phyloP scores from a whole-genome alignment of 2,888 invertebrate species.

The Caenorhabditis drosophilae region DNA sequence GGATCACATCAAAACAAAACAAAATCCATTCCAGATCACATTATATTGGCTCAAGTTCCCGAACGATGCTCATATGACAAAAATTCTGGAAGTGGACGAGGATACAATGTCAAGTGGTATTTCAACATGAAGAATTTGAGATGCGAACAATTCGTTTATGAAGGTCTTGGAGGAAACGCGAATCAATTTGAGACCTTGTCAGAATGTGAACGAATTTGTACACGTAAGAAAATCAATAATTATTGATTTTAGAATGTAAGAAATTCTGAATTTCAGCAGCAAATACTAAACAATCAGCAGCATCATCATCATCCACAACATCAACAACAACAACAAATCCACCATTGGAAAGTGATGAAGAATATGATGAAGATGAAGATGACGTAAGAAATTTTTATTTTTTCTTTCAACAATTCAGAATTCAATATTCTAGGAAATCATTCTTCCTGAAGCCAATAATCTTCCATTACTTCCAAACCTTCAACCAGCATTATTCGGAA shows the following conservation, averaged over 20 bases:
- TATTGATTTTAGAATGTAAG: neutral
- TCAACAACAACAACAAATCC: conserved; percentile 6
- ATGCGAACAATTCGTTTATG: conserved; percentile 68
- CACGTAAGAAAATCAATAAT: conserved; percentile 24
- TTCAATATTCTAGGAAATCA: conserved; percentile 3
- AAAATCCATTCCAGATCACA: conserved; percentile 24
- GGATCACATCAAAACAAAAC: conserved; percentile 2
- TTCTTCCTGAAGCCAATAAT: conserved; percentile 18
- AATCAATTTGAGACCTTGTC: conserved; percentile 62
- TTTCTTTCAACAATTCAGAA: too few species aligned
- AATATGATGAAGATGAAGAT: conserved; percentile 27
- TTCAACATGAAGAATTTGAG: conserved; percentile 66
- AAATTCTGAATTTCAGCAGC: neutral
- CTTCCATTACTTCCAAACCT: conserved; percentile 14
- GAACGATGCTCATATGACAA: conserved; percentile 59
- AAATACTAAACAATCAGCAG: neutral
- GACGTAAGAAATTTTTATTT: neutral
- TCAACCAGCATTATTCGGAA: neutral
- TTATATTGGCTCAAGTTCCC: conserved; percentile 53
- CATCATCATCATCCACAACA: neutral
- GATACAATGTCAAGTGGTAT: conserved; percentile 66
- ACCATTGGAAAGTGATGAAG: conserved; percentile 17
- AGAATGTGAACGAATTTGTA: conserved; percentile 62
- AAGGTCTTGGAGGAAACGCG: conserved; percentile 64
- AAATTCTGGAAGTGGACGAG: conserved; percentile 62